Percentiles rank a stretch among this genome's conserved stretches.
phyloP scores from a whole-genome alignment of 2,888 invertebrate genomes.

The Melanophora roralis region DNA sequence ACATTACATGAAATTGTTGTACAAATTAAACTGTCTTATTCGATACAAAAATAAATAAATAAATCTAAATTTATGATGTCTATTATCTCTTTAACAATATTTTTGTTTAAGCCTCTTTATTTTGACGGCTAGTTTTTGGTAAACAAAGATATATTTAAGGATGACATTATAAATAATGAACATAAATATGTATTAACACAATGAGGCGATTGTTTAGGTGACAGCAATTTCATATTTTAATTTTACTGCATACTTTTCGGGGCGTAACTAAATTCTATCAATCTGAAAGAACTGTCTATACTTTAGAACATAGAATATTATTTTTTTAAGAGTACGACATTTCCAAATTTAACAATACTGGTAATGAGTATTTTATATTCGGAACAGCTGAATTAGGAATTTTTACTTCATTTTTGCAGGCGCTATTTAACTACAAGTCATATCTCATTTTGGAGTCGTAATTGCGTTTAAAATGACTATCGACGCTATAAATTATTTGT shows the following conservation, averaged over 20 bases:
- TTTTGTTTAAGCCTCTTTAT: background rate
- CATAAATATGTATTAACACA: no score
- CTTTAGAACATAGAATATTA: no score
- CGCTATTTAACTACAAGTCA: conserved; percentile 26
- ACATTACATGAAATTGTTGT: background rate
- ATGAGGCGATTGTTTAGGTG: no score
- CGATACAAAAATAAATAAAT: background rate
- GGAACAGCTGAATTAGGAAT: background rate
- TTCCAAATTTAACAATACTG: no score
- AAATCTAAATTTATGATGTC: background rate
- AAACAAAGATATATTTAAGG: no score
- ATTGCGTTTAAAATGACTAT: conserved; percentile 14
- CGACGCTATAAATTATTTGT: background rate
- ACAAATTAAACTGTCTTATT: background rate
- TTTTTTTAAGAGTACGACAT: no score
- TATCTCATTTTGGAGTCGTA: conserved; percentile 4
- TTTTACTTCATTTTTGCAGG: background rate
- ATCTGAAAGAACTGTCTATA: no score
- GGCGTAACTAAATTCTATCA: no score
- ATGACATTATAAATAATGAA: no score
- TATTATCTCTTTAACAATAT: background rate
- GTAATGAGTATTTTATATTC: no score
- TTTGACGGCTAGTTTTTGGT: background rate
- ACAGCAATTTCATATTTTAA: conserved; percentile 48
- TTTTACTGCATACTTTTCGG: conserved; percentile 16